Conservation (phyloP, 1,140 invertebrate species). For the Calephelis nemesis region DNA sequence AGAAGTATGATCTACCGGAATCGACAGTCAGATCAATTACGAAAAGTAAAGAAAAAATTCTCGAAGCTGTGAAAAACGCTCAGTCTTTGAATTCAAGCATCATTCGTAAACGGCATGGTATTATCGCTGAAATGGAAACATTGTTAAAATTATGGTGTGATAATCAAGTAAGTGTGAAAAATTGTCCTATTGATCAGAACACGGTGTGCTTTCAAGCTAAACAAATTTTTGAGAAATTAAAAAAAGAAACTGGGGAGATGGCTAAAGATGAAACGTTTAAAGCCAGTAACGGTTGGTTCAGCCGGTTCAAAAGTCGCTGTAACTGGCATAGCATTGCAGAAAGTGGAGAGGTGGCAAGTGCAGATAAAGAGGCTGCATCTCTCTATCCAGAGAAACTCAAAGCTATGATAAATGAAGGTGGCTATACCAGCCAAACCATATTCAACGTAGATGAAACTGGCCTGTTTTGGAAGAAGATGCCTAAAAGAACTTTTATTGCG, state of each 20-base stretch:
- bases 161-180: conserved; percentile 27
- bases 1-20: conserved; percentile 25
- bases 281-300: conserved; percentile 55
- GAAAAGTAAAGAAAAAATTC: conserved; percentile 41
- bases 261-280: conserved; percentile 37
- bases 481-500: too few relatives aligned
- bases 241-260: conserved; percentile 30
- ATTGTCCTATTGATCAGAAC: conserved; percentile 32
- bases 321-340: conserved; percentile 40
- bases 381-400: too few relatives aligned
- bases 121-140: conserved; percentile 44
- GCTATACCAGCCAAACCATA: too few relatives aligned
- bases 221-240: conserved; percentile 31
- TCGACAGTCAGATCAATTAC: conserved; percentile 30
- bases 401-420: too few relatives aligned
- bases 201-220: conserved; percentile 34
- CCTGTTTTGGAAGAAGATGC: too few relatives aligned
- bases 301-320: conserved; percentile 33
- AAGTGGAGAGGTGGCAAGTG: conserved; percentile 18
- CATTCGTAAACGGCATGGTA: conserved; percentile 35
- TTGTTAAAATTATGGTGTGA: conserved; percentile 28
- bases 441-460: too few relatives aligned
- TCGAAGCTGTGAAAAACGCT: conserved; percentile 36
- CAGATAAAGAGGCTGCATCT: too few relatives aligned
- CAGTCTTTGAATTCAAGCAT: conserved; percentile 39